phyloP scores from a whole-genome alignment of 2,113 vertebrate genomes.

The Acinonyx jubatus region DNA sequence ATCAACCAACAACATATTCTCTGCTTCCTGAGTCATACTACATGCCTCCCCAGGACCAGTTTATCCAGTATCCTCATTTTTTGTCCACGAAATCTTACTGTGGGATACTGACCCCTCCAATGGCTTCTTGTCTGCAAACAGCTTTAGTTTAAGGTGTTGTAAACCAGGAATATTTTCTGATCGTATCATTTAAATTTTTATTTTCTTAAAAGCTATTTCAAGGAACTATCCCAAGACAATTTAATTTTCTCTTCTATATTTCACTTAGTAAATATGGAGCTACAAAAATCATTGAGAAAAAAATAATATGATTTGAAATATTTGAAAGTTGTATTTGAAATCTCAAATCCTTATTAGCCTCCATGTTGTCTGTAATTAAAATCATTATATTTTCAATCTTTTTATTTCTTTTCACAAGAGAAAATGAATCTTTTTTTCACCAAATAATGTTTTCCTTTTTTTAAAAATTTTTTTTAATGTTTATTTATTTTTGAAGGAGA shows the following conservation, averaged over 20 bases:
- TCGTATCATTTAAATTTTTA: not conserved
- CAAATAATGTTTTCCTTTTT: conserved; percentile 19
- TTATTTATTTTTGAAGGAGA: too few species aligned
- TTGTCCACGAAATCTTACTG: not conserved
- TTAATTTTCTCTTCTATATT: conserved; percentile 24
- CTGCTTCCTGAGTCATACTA: not conserved
- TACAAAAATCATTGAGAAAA: not conserved
- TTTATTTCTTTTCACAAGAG: not conserved
- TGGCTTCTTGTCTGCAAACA: not conserved
- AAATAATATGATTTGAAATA: conserved; percentile 5
- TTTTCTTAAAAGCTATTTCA: not conserved
- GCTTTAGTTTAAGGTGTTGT: not conserved
- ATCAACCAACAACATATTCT: accelerated
- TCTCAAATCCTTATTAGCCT: not conserved
- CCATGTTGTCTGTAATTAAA: not conserved
- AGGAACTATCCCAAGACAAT: not conserved
- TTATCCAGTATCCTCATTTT: not conserved
- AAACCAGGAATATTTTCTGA: not conserved
- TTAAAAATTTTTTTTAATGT: too few species aligned
- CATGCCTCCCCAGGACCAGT: not conserved
- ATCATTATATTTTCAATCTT: not conserved
- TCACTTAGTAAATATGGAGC: not conserved
- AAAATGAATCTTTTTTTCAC: not conserved
- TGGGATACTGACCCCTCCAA: not conserved
- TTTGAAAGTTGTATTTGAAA: not conserved